Evolutionary conservation across 2,888 invertebrate genomes (phyloP).

Genomic region (Beris chalybata): DNA sequence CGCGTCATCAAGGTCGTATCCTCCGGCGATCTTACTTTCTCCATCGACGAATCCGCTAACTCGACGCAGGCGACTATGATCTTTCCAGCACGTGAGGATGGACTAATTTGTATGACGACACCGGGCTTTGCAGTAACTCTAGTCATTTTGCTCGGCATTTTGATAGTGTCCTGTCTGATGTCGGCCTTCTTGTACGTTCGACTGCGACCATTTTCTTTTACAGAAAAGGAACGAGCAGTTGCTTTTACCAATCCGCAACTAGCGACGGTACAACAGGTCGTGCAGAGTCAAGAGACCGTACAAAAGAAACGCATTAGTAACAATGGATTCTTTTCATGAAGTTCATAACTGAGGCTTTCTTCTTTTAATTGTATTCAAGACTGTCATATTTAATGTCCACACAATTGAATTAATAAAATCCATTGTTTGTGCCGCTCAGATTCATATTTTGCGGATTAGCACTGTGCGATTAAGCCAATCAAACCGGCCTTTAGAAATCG

Average conservation of each 20-base stretch:
- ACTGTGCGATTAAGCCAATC: no score
- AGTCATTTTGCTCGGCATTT: slow-evolving; percentile 77
- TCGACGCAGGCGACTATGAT: slow-evolving; percentile 67
- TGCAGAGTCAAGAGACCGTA: slow-evolving; percentile 1
- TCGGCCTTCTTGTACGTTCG: slow-evolving; percentile 85
- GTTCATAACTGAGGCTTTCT: neutral
- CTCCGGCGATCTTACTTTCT: slow-evolving; percentile 84
- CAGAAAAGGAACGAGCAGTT: slow-evolving; percentile 54
- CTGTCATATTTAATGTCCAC: no score
- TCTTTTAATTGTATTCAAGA: neutral
- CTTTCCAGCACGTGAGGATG: slow-evolving; percentile 69
- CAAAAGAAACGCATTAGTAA: slow-evolving; percentile 18
- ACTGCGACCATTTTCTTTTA: slow-evolving; percentile 68
- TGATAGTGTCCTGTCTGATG: slow-evolving; percentile 81
- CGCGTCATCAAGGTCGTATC: slow-evolving; percentile 89
- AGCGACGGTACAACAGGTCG: slow-evolving; percentile 31
- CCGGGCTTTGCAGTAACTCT: slow-evolving; percentile 89
- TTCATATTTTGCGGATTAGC: no score
- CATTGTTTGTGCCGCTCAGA: no score
- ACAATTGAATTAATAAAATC: no score
- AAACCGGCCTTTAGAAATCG: no score
- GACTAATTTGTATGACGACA: slow-evolving; percentile 89
- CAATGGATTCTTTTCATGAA: slow-evolving; percentile 22
- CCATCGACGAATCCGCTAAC: slow-evolving; percentile 70
- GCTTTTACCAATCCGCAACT: slow-evolving; percentile 46